A percentile compares a stretch with the other conserved stretches of the same genome.
phyloP scores from a whole-genome alignment of 2,797 vertebrate species.

The Podargus strigoides region DNA sequence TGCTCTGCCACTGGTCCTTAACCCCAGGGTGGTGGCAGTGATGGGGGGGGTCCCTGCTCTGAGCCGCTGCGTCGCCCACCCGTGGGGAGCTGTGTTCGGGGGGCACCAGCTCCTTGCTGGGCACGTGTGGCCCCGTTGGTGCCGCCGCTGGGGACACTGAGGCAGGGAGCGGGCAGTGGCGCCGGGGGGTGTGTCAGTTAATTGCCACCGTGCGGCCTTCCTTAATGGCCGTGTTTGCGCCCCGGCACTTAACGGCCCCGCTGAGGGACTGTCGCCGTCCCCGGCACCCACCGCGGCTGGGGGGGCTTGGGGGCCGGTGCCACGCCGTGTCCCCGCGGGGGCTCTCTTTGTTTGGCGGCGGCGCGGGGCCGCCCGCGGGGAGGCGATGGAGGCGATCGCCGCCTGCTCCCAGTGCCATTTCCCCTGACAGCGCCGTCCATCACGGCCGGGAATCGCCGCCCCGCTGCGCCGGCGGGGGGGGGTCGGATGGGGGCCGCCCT shows the following conservation, averaged over 20 bases:
- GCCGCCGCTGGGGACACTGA: not conserved
- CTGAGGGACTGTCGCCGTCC: not conserved
- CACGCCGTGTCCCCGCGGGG: not conserved
- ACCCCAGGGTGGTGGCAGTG: accelerated
- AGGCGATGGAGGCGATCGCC: slow-evolving; percentile 53
- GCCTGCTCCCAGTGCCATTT: slow-evolving; percentile 55
- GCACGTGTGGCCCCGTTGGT: accelerated
- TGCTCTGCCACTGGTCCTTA: accelerated
- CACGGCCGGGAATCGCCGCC: slow-evolving; percentile 46
- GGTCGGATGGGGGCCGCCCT: too few species aligned
- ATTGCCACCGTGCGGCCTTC: not conserved
- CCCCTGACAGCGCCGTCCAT: slow-evolving; percentile 59
- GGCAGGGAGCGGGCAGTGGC: not conserved
- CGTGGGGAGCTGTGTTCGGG: not conserved
- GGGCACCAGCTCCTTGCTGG: not conserved
- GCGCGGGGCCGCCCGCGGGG: not conserved
- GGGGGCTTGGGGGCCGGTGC: not conserved
- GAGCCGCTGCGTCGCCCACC: accelerated
- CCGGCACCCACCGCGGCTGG: not conserved
- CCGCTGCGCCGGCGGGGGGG: not conserved
- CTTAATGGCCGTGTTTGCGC: slow-evolving; percentile 61
- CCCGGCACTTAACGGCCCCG: not conserved
- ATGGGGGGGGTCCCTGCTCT: not conserved
- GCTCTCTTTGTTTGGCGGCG: slow-evolving; percentile 16
- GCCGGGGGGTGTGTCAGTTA: not conserved